Base-by-base conservation (phyloP, 2,888 invertebrate species). In the Melipona bicolor region DNA sequence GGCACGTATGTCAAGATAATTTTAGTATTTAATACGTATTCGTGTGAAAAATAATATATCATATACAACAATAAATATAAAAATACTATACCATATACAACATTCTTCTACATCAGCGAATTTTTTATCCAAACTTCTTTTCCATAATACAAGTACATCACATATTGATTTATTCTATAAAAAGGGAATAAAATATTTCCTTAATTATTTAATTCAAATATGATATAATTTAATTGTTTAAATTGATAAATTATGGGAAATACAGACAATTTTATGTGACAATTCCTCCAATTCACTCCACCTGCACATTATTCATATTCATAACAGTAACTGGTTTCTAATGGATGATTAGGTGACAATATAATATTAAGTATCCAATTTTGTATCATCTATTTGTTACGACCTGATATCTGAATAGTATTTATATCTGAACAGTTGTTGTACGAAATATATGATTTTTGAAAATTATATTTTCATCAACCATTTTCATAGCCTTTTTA, bases 31-130 rank as follows among this genome's bases (percentile, higher is more conserved):
- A 97, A 92, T 96, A n/a, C n/a, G n/a, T n/a, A n/a, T n/a, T n/a
- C n/a, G n/a, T n/a, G n/a, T n/a, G n/a, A n/a, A n/a, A n/a, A n/a
- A n/a, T n/a, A n/a, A n/a, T n/a, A n/a, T n/a, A n/a, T n/a, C n/a
- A n/a, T n/a, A n/a, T n/a, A n/a, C n/a, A n/a, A n/a, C n/a, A n/a
- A n/a, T n/a, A n/a, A n/a, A n/a, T n/a, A n/a, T n/a, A 94, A 99
- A 99, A 93, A 99, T 98, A 95, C 97, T 1, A 27, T 27, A 27
- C 27, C n/a, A n/a, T n/a, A n/a, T 27, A 27, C 1, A 98, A 95
- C 99, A 99, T 98, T 98, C 93, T 99, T 98, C 0, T 96, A 3
- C 97, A n/a, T n/a, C 98, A 93, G 98, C 97, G 94, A 99, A 98
- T 92, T 97, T 97, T 93, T 97, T 97, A 94, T 98, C 97, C 84